Evolutionary conservation across 2,888 invertebrate species (phyloP), one percentile per base, ranked within the genome.

Genomic region (Oasisia sp.): DNA sequence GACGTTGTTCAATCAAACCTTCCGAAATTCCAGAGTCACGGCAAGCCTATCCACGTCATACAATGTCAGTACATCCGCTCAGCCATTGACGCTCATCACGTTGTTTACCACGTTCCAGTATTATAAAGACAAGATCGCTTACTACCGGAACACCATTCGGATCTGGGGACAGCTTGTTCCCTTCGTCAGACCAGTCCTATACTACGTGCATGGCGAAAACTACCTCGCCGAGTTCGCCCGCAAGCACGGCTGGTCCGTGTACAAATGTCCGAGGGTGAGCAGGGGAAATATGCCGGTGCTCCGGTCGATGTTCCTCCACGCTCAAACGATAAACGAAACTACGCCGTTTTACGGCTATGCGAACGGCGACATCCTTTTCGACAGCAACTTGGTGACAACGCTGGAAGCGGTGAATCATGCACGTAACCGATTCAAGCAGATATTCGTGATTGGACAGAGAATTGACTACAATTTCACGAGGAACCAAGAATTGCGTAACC

Each of bases 251-350:
- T 92, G 92, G 92, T 74, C 90, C 32, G 90, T 89, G 9, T 74
- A 91, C 32, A 74, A 27, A 27, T 74, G 74, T 74, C 74, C 74
- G 27, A 74, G 27, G 5, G 74, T 74, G 74, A 74, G 74, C 74
- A 19, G 45, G 7, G 32, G 1, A 27, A 5, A 45, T 45, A 91
- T 93, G 11, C 93, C 93, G 5, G 89, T 93, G 12, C 58, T 93
- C n/a, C 45, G 93, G 11, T 91, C 91, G 74, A 93, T 93, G 93
- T 93, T 92, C 91, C 44, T 93, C 14, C 89, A 93, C n/a, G 93
- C 93, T 5, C 92, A 93, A 56, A n/a, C 14, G 27, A 89, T 58
- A 8, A 91, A 58, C 56, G 9, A 91, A 4, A 74, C 74, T 12
- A 91, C 91, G 27, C 89, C 92, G 58, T 93, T 89, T 56, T 93